These are phyloP conservation scores for Lepidurus couesii DNA, from an alignment of 1,140 invertebrate genomes.

Conservation along the genomic window DNA sequence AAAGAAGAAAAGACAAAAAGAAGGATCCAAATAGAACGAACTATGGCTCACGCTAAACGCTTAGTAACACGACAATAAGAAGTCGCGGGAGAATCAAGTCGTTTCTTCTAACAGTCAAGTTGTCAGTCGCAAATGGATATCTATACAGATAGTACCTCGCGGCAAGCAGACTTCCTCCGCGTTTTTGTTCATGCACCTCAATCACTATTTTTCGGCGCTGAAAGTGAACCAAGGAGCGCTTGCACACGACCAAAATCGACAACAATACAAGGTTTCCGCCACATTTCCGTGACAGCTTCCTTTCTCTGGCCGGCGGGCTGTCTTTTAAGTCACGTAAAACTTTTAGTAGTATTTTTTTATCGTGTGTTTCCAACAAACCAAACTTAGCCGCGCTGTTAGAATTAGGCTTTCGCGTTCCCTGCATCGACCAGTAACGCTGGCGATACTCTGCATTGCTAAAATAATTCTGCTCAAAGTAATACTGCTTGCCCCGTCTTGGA, in stretches of 20 bases:
- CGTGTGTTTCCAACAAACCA: too few species aligned
- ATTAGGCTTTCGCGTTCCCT: too few species aligned
- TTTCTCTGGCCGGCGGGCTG: not conserved
- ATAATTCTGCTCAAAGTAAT: too few species aligned
- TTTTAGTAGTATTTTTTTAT: not conserved
- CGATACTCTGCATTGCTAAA: too few species aligned
- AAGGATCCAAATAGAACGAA: too few species aligned
- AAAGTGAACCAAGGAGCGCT: not conserved
- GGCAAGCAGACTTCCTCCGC: not conserved
- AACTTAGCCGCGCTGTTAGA: too few species aligned
- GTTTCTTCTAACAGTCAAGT: conserved; percentile 1
- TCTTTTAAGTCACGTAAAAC: not conserved
- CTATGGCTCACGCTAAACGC: not conserved
- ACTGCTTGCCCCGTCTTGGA: too few species aligned
- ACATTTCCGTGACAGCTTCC: not conserved
- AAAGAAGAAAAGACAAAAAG: not conserved
- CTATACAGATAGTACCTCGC: not conserved
- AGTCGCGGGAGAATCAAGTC: not conserved
- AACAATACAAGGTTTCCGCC: not conserved
- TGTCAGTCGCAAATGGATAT: not conserved
- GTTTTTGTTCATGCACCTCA: not conserved
- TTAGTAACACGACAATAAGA: not conserved
- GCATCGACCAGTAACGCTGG: too few species aligned
- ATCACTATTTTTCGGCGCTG: not conserved
- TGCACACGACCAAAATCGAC: not conserved